phyloP scores from a whole-genome alignment of 1,140 invertebrate genomes.

The Latrodectus geometricus region DNA sequence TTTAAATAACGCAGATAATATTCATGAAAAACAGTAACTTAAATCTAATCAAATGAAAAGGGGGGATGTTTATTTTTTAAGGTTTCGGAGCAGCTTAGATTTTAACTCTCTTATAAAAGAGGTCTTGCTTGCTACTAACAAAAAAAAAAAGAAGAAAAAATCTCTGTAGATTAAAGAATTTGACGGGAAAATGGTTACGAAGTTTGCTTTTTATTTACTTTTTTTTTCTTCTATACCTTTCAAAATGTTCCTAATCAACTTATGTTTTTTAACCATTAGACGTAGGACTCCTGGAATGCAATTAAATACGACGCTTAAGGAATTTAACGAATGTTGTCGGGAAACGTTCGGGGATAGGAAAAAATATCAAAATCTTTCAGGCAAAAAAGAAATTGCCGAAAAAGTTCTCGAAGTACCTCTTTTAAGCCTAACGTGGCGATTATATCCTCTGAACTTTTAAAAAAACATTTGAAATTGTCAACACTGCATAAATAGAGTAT shows the following conservation, averaged over 20 bases:
- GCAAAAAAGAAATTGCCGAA: constrained; percentile 8
- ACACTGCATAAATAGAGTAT: constrained; percentile 1
- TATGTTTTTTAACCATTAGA: neutral
- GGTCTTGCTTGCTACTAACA: neutral
- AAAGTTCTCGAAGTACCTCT: constrained; percentile 39
- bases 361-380: constrained; percentile 16
- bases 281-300: constrained; percentile 4
- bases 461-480: constrained; percentile 22
- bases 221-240: constrained; percentile 9
- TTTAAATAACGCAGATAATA: neutral
- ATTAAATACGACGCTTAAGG: constrained; percentile 23
- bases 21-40: neutral
- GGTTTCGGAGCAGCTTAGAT: neutral
- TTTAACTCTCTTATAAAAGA: neutral
- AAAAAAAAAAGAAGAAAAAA: neutral
- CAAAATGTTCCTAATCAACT: constrained; percentile 21
- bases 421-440: constrained; percentile 18
- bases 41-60: neutral
- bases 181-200: neutral
- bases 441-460: constrained; percentile 3
- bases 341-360: neutral
- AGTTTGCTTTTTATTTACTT: neutral
- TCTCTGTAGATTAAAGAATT: constrained; percentile 3
- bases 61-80: neutral
- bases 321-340: constrained; percentile 42